Base-by-base conservation (phyloP, 2,797 vertebrate genomes). In the Halcyon leucocephala region DNA sequence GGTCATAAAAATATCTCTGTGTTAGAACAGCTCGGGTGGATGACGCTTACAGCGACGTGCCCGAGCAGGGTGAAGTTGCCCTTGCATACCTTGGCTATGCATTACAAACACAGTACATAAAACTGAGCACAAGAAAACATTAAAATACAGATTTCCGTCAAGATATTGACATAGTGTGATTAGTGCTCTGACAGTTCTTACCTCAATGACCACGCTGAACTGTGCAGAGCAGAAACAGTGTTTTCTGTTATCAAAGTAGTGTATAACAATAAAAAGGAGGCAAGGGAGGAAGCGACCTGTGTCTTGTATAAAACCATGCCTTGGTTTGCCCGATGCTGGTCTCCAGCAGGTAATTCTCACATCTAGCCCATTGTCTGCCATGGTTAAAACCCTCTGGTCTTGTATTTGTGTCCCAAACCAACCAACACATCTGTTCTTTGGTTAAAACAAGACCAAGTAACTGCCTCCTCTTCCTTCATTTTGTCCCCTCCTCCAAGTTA, bases 171-270 rank as follows among this genome's bases (percentile, higher is more conserved):
- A 44, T 8, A 51, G n/a, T 31, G 12, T 24, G 46, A 79, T 82
- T 35, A 66, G 66, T 4, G 39, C 55, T 91, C 33, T 64, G 58
- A 82, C 7, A 6, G 28, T 76, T 73, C 73, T 79, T 52, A 64
- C 41, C 74, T 15, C 79, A 33, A 31, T 9, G 1, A 28, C 35
- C 33, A 58, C 11, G 28, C 57, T 44, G 64, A 76, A 35, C 54
- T 0, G 0, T 28, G 46, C 55, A 73, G 82, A 89, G 55, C 70
- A 79, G 51, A 49, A 83, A 46, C 46, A 85, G 84, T 70, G 77
- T 55, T 91, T 90, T 72, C 77, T 65, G 48, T 82, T 71, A 87
- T 26, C 39, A 31, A 39, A 76, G 60, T 77, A 95, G 86, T 86
- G 66, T 72, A 42, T 7, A 80, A n/a, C 64, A 77, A 48, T 16